Evolutionary conservation across 2,113 vertebrate genomes (phyloP).

Genomic region (Dissostichus mawsoni): DNA sequence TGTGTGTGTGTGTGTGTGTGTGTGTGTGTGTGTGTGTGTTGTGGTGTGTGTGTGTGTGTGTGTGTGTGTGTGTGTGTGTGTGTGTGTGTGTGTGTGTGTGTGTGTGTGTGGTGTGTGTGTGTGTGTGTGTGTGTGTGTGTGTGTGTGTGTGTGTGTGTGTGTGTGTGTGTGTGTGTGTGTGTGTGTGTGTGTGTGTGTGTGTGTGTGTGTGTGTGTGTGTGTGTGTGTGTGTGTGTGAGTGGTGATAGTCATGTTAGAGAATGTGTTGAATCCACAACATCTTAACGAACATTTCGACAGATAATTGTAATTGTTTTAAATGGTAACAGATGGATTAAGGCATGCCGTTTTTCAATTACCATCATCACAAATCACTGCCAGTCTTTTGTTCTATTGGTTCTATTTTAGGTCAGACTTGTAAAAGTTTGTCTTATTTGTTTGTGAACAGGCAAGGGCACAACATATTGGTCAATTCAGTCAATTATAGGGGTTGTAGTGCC

Average conservation of each 20-base stretch:
- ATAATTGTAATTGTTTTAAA: slow-evolving; percentile 49
- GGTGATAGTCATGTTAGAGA: slow-evolving; percentile 20
- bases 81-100: slow-evolving; percentile 17
- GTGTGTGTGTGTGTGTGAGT: no score
- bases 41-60: slow-evolving; percentile 18
- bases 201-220: slow-evolving; percentile 10
- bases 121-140: slow-evolving; percentile 21
- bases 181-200: neutral
- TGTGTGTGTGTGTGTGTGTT: neutral
- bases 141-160: slow-evolving; percentile 40
- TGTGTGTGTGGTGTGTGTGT: neutral
- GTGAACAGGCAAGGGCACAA: neutral
- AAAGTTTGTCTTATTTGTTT: neutral
- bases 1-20: slow-evolving; percentile 24
- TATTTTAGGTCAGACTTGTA: slow-evolving; percentile 1
- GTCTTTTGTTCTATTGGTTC: neutral
- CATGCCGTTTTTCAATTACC: slow-evolving; percentile 16
- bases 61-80: slow-evolving; percentile 12
- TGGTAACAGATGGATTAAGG: slow-evolving; percentile 46
- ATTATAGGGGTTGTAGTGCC: neutral
- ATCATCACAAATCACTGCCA: slow-evolving; percentile 26
- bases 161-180: slow-evolving; percentile 17
- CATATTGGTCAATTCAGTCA: neutral
- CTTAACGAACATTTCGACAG: slow-evolving; percentile 31
- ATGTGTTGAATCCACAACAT: slow-evolving; percentile 42